phyloP scores from a whole-genome alignment of 2,797 vertebrate species.

The Oreochromis grahami region DNA sequence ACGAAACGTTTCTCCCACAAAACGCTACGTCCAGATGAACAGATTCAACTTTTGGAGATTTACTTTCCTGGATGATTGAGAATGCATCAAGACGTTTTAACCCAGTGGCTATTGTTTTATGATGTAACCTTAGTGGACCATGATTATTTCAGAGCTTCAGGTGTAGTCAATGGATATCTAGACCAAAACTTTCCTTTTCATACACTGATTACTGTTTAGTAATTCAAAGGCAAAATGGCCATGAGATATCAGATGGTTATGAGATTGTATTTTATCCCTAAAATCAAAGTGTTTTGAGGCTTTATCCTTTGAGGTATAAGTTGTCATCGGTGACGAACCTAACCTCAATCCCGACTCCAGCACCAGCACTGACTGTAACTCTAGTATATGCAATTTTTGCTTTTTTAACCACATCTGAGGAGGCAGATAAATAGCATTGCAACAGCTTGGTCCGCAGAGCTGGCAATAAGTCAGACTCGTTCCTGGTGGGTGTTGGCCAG shows the following conservation, averaged over 20 bases:
- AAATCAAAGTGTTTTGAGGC: not conserved
- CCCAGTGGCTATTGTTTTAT: not conserved
- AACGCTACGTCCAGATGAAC: no score
- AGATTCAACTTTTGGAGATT: no score
- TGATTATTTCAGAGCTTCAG: not conserved
- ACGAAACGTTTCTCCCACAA: no score
- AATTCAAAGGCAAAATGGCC: not conserved
- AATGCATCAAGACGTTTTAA: no score
- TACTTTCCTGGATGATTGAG: no score
- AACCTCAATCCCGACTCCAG: not conserved
- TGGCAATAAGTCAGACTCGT: not conserved
- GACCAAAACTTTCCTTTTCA: not conserved
- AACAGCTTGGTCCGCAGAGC: not conserved
- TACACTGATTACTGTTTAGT: not conserved
- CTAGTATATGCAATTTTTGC: not conserved
- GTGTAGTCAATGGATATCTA: not conserved
- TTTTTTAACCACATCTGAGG: not conserved
- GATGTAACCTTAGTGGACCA: not conserved
- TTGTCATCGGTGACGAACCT: not conserved
- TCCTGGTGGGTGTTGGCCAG: no score
- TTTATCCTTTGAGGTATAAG: not conserved
- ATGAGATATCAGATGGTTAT: not conserved
- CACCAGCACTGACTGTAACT: not conserved
- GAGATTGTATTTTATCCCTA: not conserved
- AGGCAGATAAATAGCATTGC: not conserved